Evolutionary conservation across 2,797 vertebrate genomes (phyloP), one percentile per base, ranked within the genome.

Genomic region (Syngnathus rostellatus): DNA sequence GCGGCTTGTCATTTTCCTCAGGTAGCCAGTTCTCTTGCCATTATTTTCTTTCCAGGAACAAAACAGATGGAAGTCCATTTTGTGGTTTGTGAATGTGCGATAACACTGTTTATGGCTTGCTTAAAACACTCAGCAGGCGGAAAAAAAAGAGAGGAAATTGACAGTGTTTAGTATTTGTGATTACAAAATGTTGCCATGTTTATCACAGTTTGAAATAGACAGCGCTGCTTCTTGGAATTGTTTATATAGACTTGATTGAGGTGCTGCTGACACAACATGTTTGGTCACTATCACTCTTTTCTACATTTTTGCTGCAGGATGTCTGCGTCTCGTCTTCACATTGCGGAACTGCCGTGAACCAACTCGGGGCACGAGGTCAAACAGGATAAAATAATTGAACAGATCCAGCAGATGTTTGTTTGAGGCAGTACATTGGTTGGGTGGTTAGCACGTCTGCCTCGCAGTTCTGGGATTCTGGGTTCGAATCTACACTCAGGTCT

Each of bases 81-180:
- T 65, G 65, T 71, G 75, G 82, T 73, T 80, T 72, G 71, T 79
- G 74, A 83, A 82, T 84, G 65, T 67, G 76, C 55, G 87, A 89
- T 89, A 89, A 87, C 79, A 77, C 79, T 78, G 81, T 86, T 86
- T 86, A 85, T 76, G 78, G 84, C 79, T 85, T 86, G 83, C 74
- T 87, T 88, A 87, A 87, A 71, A 73, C 77, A 75, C 80, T 80
- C 77, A 46, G 81, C 78, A 82, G 82, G 74, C 81, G 76, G 72
- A 71, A 31, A 16, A 37, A 0, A 80, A 78, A 72, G 76, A 85
- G 77, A 79, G 69, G 77, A 86, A 83, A 83, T 67, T 74, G 71
- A 75, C 14, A 19, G 19, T 14, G n/a, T 45, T 62, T 43, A 31
- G 31, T 31, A 43, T 62, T 21, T 62, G 40, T 8, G 60, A 25